These are phyloP conservation scores for Thaleichthys pacificus DNA, from an alignment of 2,797 vertebrate genomes.

Conservation along the genomic window DNA sequence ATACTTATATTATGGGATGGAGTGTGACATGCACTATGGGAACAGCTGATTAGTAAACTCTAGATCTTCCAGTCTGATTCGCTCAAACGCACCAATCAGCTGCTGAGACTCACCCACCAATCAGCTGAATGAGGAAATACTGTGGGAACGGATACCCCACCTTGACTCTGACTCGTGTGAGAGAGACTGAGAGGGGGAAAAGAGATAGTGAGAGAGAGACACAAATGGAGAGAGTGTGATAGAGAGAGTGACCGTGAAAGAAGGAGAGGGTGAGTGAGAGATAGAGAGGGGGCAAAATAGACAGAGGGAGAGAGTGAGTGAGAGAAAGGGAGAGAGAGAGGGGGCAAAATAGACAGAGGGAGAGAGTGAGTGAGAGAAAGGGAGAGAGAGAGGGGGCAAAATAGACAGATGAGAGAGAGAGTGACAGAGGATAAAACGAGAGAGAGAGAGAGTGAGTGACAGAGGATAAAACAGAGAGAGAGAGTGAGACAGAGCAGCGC, in stretches of 20 bases:
- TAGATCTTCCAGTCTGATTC: background rate
- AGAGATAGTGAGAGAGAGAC: background rate
- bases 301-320: too few relatives aligned
- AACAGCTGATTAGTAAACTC: background rate
- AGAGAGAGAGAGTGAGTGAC: background rate
- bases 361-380: background rate
- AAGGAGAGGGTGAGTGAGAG: background rate
- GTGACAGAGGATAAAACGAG: background rate
- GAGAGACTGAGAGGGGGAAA: background rate
- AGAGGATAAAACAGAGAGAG: background rate
- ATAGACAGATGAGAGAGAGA: background rate
- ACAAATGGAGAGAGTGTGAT: background rate
- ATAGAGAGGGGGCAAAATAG: too few relatives aligned
- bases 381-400: background rate
- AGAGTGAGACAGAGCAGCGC: background rate
- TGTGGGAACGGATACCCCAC: background rate
- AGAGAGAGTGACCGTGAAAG: background rate
- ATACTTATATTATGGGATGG: background rate
- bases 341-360: background rate
- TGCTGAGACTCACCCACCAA: background rate
- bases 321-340: too few relatives aligned
- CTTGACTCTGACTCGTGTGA: background rate
- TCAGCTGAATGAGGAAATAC: too few relatives aligned
- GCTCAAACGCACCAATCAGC: background rate
- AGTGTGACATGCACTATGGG: constrained; percentile 1